A percentile compares a stretch with the other conserved stretches of the same genome.
phyloP scores from a whole-genome alignment of 2,797 vertebrate genomes.

The Manis pentadactyla region DNA sequence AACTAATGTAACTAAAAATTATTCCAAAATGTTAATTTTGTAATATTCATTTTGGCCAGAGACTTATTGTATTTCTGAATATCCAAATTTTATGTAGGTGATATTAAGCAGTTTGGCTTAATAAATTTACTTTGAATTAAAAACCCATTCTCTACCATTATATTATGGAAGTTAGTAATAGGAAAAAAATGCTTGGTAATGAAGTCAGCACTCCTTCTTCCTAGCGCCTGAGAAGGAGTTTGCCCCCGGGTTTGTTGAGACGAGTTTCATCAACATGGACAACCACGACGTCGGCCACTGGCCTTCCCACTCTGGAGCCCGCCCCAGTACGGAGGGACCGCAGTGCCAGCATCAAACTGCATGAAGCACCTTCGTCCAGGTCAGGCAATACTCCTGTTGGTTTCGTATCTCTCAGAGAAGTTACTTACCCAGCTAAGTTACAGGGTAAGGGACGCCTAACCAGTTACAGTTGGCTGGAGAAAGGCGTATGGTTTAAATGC shows the following conservation, averaged over 20 bases:
- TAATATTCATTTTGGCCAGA: background rate
- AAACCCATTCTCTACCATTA: background rate
- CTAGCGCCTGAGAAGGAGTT: conserved; percentile 94
- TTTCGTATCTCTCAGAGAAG: background rate
- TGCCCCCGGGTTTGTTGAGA: conserved; percentile 94
- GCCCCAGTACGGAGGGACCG: conserved; percentile 95
- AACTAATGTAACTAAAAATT: background rate
- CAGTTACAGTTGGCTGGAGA: background rate
- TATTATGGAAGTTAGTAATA: background rate
- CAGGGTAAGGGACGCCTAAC: background rate
- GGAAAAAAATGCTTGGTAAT: background rate
- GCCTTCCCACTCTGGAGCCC: conserved; percentile 96
- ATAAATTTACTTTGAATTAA: background rate
- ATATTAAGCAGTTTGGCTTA: background rate
- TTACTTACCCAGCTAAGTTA: background rate
- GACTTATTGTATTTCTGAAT: background rate
- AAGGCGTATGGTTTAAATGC: background rate
- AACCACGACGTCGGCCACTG: conserved; percentile 98
- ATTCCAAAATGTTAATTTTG: background rate
- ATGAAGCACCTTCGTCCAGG: conserved; percentile 93
- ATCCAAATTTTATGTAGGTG: background rate
- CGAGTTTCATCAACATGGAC: conserved; percentile 98
- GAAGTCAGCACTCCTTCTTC: conserved; percentile 39
- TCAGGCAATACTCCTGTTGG: conserved; percentile 70
- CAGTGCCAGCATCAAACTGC: conserved; percentile 95